Evolutionary conservation across 2,888 invertebrate genomes (phyloP), one percentile per base, ranked within the genome.

Genomic region (Melieria omissa): DNA sequence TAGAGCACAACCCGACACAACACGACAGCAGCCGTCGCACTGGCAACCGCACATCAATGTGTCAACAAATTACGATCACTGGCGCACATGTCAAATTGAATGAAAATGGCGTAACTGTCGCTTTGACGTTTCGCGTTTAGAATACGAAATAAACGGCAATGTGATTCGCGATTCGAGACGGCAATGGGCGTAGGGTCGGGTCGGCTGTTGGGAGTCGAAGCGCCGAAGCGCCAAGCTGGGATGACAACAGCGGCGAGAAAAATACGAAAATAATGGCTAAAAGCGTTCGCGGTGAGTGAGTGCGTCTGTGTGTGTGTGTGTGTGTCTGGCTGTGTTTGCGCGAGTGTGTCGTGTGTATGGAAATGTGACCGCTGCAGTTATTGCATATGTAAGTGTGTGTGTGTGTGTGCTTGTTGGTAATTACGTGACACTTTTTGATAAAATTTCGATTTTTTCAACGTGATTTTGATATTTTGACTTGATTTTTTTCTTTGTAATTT

Each of bases 121-220:
- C 78, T 79, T 78, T 80, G 80, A 79, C 78, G 79, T 79, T 81
- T 77, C 81, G 82, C 80, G 82, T 79, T 79, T 80, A 79, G 83
- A 84, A 83, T 52, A 52, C 16, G 52, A 29, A 46, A n/a, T 47
- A 64, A 46, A 49, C 41, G 64, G 46, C 64, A 41, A 41, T 16
- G 46, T 64, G 52, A 52, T 52, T n/a, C 29, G 29, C 29, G 29
- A 29, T 29, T 29, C 29, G 29, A 29, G 29, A 3, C 29, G 29
- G 29, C 29, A 29, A 29, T 29, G 29, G 29, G 29, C 29, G 29
- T 29, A 29, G 29, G 29, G 29, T 29, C 29, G 29, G 29, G 3
- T 29, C 1, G 29, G 29, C 29, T 3, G 29, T 29, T 29, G 1
- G 29, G 29, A 29, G 29, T 0, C 29, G 29, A 29, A 49, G 49